A percentile compares a stretch with the other conserved stretches of the same genome.
Evolutionary conservation across 2,888 invertebrate species (phyloP).

Genomic region (Unio delphinus): DNA sequence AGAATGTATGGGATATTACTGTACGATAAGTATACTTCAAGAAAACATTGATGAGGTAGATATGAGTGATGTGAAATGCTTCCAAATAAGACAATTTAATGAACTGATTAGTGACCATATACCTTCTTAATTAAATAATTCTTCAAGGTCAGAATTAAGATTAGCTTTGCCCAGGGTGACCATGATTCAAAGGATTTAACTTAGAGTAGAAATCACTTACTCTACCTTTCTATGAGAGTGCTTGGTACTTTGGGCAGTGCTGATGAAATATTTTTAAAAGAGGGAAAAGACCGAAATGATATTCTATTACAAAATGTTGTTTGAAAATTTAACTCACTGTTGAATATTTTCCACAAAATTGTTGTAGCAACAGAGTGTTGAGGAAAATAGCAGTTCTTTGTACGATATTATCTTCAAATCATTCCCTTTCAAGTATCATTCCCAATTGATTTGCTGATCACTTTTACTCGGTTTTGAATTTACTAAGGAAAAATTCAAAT

Average conservation of each 20-base stretch:
- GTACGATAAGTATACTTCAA: not conserved
- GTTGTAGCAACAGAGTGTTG: too few species aligned
- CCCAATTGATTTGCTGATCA: not conserved
- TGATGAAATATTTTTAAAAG: not conserved
- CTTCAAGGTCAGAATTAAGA: constrained; percentile 1
- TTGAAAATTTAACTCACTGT: not conserved
- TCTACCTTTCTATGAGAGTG: not conserved
- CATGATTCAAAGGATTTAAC: constrained; percentile 1
- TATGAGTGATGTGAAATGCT: not conserved
- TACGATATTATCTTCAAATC: constrained; percentile 1
- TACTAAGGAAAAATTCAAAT: too few species aligned
- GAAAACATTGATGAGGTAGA: constrained; percentile 1
- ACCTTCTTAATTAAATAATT: not conserved
- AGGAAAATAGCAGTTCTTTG: not conserved
- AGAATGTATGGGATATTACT: constrained; percentile 1
- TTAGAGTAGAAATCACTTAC: constrained; percentile 4
- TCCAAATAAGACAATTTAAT: constrained; percentile 3
- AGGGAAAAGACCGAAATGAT: constrained; percentile 4
- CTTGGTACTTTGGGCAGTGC: not conserved
- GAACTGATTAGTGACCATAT: constrained; percentile 4
- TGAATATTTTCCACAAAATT: not conserved
- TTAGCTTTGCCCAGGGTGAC: constrained; percentile 5
- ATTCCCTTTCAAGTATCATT: constrained; percentile 4
- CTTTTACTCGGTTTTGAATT: not conserved
- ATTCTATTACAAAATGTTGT: constrained; percentile 1